phyloP scores from a whole-genome alignment of 2,888 invertebrate species.

The Apocheima hispidaria region DNA sequence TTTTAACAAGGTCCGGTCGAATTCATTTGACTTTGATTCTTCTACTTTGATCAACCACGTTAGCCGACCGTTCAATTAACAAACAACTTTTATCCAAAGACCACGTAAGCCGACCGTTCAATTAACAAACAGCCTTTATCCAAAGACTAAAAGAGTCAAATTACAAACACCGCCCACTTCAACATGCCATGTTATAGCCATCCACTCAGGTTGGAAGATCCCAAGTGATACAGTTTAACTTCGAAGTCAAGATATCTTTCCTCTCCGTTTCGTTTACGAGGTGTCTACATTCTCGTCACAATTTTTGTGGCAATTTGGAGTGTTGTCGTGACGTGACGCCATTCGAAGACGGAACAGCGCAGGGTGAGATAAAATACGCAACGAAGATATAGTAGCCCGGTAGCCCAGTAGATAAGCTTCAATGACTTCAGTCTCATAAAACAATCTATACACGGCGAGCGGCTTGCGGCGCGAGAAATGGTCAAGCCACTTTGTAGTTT shows the following conservation, averaged over 20 bases:
- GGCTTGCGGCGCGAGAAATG: background rate
- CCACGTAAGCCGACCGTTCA: too few species aligned
- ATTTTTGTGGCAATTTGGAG: constrained; percentile 44
- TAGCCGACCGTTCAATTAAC: background rate
- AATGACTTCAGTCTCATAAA: too few species aligned
- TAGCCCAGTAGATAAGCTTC: constrained; percentile 16
- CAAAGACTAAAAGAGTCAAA: background rate
- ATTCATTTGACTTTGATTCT: too few species aligned
- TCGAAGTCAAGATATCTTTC: constrained; percentile 22
- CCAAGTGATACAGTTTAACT: constrained; percentile 17
- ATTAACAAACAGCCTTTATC: background rate
- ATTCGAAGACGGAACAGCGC: constrained; percentile 39
- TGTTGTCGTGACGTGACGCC: constrained; percentile 43
- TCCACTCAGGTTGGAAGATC: constrained; percentile 11
- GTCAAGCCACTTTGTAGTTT: background rate
- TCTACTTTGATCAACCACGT: background rate
- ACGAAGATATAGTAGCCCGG: constrained; percentile 19
- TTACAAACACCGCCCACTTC: background rate
- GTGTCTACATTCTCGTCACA: constrained; percentile 45
- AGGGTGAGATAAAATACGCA: constrained; percentile 39
- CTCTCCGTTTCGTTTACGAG: constrained; percentile 44
- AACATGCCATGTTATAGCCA: background rate
- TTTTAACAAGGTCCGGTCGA: background rate
- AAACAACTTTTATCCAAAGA: background rate
- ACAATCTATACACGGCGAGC: too few species aligned